phyloP scores from a whole-genome alignment of 2,888 invertebrate genomes.

The Onchidella celtica region DNA sequence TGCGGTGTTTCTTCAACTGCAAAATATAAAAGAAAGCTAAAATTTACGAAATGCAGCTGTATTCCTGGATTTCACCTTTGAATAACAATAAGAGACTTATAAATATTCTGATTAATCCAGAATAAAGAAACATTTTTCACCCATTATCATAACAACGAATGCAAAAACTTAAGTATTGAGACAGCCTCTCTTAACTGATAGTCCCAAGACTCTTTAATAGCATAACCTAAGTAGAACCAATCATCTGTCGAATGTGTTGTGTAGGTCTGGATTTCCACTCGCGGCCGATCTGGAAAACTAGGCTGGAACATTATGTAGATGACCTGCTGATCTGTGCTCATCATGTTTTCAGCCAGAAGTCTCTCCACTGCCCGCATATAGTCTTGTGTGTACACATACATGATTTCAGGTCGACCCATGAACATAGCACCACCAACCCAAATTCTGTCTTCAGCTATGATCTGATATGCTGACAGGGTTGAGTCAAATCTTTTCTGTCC shows the following conservation, averaged over 20 bases:
- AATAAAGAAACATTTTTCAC: too few relatives aligned
- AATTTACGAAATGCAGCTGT: too few relatives aligned
- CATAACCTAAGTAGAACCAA: constrained; percentile 71
- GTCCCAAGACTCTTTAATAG: constrained; percentile 60
- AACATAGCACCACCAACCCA: constrained; percentile 74
- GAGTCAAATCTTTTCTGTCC: constrained; percentile 50
- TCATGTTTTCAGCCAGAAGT: constrained; percentile 60
- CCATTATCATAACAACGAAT: constrained; percentile 37
- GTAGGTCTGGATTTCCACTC: constrained; percentile 60
- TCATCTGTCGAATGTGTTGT: constrained; percentile 55
- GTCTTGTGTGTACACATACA: constrained; percentile 63
- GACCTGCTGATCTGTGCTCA: constrained; percentile 73
- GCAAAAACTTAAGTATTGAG: constrained; percentile 46
- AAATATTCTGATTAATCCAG: too few relatives aligned
- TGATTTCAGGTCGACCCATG: constrained; percentile 62
- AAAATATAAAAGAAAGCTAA: too few relatives aligned
- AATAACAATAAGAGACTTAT: too few relatives aligned
- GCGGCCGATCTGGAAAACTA: constrained; percentile 52
- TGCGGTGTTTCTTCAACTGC: too few relatives aligned
- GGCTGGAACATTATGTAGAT: constrained; percentile 68
- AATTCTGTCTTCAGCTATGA: constrained; percentile 61
- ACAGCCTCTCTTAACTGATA: constrained; percentile 44
- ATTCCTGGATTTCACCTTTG: too few relatives aligned
- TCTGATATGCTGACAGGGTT: constrained; percentile 55
- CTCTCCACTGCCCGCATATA: constrained; percentile 62